Base-by-base conservation (phyloP, 2,888 invertebrate species). In the Aphelenchoides bicaudatus region DNA sequence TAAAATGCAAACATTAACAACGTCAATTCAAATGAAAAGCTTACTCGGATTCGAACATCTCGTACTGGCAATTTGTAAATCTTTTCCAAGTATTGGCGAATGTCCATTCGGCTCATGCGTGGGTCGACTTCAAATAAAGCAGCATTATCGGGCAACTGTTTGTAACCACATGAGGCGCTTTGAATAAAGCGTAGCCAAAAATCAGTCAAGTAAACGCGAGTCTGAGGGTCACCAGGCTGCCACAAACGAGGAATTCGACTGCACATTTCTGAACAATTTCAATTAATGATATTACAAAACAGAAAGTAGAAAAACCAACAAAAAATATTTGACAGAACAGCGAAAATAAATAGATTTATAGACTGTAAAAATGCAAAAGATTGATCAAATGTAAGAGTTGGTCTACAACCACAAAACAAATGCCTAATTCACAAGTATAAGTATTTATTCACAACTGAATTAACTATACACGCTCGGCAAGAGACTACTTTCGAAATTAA, bases 161-260 rank as follows among this genome's bases (percentile, higher is more conserved):
- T 52, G 68, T 87, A 85, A 21, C 71, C 68, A 30, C 84, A 84
- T 19, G 80, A 67, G 8, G 78, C 72, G 1, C 90, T 87, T 55
- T 86, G 84, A 0, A 94, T 85, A 19, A 94, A 76, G 82, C 93
- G 94, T 87, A 98, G 86, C 91, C 91, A 96, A 82, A 96, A 96
- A 80, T 94, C 91, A 0, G 96, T 94, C 30, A 98, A 82, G 80
- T 91, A 92, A 8, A 94, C 85, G 59, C 94, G 83, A 30, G 90
- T 82, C 79, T 94, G 94, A n/a, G 96, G 94, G 80, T 90, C 89
- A 13, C 94, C 94, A 0, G 78, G 78, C 56, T 73, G 75, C 73
- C 75, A 78, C 5, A 78, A 62, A 10, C 78, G 59, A 6, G 72
- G 65, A 30, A 77, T 37, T 48, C 73, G 59, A 1, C 66, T 61